Conservation (phyloP, 2,888 invertebrate genomes). For the Lutraria lutraria region DNA sequence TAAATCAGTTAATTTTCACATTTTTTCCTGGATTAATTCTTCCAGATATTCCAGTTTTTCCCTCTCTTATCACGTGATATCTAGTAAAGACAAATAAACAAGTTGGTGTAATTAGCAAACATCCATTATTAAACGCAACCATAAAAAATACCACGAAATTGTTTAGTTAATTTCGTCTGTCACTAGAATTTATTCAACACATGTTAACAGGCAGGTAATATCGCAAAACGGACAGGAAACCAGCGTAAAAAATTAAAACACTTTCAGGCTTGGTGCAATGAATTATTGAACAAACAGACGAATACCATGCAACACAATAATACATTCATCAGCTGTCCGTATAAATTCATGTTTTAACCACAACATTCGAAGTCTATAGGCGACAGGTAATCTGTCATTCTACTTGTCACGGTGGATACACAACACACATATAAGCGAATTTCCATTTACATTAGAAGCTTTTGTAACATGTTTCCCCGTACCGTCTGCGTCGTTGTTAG, state of each 20-base stretch:
- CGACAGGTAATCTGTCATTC: conserved; percentile 60
- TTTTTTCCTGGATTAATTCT: no score
- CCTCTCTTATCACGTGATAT: no score
- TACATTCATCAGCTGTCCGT: conserved; percentile 40
- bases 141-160: background rate
- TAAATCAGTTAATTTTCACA: no score
- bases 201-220: conserved; percentile 12
- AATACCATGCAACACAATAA: conserved; percentile 20
- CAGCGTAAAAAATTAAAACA: background rate
- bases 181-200: background rate
- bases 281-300: conserved; percentile 18
- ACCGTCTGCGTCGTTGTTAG: conserved; percentile 18
- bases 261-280: background rate
- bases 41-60: no score
- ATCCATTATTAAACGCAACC: background rate
- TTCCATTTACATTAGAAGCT: conserved; percentile 40
- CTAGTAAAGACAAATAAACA: background rate
- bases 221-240: background rate
- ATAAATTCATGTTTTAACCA: conserved; percentile 40
- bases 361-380: conserved; percentile 34
- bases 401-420: conserved; percentile 37
- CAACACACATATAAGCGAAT: conserved; percentile 58
- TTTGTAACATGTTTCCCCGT: conserved; percentile 45
- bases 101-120: background rate
- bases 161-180: background rate